Conservation (phyloP, 2,113 vertebrate species). For the Phalacrocorax carbo region DNA sequence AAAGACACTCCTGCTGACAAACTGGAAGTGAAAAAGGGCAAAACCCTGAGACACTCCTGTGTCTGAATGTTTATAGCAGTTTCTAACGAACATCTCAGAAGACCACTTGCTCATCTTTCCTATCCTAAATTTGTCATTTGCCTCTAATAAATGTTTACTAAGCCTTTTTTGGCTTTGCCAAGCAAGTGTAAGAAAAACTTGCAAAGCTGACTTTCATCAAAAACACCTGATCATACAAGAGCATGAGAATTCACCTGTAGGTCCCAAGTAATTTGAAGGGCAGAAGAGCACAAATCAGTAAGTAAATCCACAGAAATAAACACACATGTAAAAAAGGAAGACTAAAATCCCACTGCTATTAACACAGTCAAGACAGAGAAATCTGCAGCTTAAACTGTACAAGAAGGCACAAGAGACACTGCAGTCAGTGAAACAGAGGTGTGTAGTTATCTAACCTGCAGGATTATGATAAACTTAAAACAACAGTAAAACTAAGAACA, state of each 20-base stretch:
- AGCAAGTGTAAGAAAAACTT: background rate
- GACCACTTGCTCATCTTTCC: background rate
- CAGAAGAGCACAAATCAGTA: background rate
- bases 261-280: background rate
- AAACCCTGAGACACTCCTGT: background rate
- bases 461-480: background rate
- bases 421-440: background rate
- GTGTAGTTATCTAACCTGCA: background rate
- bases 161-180: background rate
- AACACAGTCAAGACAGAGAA: background rate
- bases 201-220: background rate
- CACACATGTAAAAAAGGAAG: background rate
- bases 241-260: background rate
- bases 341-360: background rate
- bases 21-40: background rate
- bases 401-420: background rate
- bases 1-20: background rate
- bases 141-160: background rate
- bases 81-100: background rate
- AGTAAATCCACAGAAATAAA: background rate
- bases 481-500: background rate
- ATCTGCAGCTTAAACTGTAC: background rate
- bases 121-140: background rate
- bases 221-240: background rate
- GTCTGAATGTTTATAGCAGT: background rate